Percentiles rank a stretch among this genome's conserved stretches.
Conservation (phyloP, 2,113 vertebrate genomes). For the Paramisgurnus dabryanus region DNA sequence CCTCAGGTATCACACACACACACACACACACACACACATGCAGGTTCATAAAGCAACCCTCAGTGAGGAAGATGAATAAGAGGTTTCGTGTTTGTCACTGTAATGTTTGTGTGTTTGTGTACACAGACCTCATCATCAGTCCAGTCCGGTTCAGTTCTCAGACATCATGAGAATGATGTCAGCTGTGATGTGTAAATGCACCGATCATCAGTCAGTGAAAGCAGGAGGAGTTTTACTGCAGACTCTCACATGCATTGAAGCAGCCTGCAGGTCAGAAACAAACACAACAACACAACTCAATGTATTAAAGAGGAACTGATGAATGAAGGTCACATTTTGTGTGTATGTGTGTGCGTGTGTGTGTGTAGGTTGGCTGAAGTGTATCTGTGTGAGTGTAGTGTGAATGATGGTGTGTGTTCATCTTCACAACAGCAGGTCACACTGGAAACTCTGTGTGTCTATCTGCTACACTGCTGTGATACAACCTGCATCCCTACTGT, state of each 20-base stretch:
- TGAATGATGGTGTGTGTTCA: slow-evolving; percentile 87
- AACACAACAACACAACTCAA: slow-evolving; percentile 5
- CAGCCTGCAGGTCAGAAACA: slow-evolving; percentile 85
- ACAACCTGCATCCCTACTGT: slow-evolving; percentile 85
- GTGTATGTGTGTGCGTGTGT: slow-evolving; percentile 27
- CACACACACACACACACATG: slow-evolving; percentile 20
- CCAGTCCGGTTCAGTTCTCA: slow-evolving; percentile 81
- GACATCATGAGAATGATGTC: slow-evolving; percentile 78
- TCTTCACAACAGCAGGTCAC: slow-evolving; percentile 80
- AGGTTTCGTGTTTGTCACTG: not conserved
- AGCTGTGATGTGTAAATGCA: slow-evolving; percentile 76
- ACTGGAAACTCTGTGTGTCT: slow-evolving; percentile 81
- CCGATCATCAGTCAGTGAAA: slow-evolving; percentile 67
- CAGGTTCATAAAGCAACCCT: not conserved
- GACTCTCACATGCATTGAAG: slow-evolving; percentile 82
- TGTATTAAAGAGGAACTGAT: no score
- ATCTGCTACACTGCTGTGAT: slow-evolving; percentile 86
- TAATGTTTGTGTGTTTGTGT: slow-evolving; percentile 52
- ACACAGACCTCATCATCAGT: slow-evolving; percentile 86
- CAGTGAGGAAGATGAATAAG: not conserved
- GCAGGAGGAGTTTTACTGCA: slow-evolving; percentile 76
- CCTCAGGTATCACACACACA: slow-evolving; percentile 77
- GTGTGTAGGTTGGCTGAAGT: slow-evolving; percentile 81
- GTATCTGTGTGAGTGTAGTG: slow-evolving; percentile 78
- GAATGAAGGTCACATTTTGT: no score